Percentiles rank a stretch among this genome's conserved stretches.
Conservation (phyloP, 2,797 vertebrate species). For the Gymnoscopelus microlampas region DNA sequence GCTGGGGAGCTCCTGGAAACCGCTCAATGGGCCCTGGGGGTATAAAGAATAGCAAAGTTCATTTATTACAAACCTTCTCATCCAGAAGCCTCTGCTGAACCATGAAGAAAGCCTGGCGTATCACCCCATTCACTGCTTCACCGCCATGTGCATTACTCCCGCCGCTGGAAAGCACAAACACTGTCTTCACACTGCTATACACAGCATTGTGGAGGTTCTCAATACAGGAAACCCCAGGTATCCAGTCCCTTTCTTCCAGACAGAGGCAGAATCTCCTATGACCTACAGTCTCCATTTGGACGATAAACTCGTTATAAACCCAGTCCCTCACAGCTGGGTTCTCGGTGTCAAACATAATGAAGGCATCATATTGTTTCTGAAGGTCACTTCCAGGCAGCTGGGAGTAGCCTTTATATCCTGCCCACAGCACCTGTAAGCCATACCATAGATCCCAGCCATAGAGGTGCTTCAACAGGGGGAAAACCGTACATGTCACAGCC, state of each 20-base stretch:
- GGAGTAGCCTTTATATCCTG: slow-evolving; percentile 78
- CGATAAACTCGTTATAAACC: slow-evolving; percentile 87
- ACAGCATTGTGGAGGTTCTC: slow-evolving; percentile 89
- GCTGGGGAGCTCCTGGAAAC: too few relatives aligned
- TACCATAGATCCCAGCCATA: slow-evolving; percentile 92
- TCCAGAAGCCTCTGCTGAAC: slow-evolving; percentile 90
- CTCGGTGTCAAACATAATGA: slow-evolving; percentile 86
- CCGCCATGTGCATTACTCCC: slow-evolving; percentile 32
- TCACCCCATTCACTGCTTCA: slow-evolving; percentile 74
- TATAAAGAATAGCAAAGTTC: background rate
- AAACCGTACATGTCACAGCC: slow-evolving; percentile 60
- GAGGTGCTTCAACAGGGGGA: slow-evolving; percentile 83
- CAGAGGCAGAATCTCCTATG: slow-evolving; percentile 82
- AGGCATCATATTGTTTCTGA: slow-evolving; percentile 80
- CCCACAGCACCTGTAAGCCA: slow-evolving; percentile 82
- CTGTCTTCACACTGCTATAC: slow-evolving; percentile 83
- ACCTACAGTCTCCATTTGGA: slow-evolving; percentile 79
- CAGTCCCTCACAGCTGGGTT: slow-evolving; percentile 85
- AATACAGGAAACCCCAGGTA: slow-evolving; percentile 85
- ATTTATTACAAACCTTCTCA: slow-evolving; percentile 76
- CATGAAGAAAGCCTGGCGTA: slow-evolving; percentile 87
- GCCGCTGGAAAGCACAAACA: slow-evolving; percentile 84
- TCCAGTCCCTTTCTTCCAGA: slow-evolving; percentile 90
- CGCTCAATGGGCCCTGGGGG: too few relatives aligned
- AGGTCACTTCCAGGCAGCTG: slow-evolving; percentile 61